Percentiles rank a stretch among this genome's conserved stretches.
phyloP scores from a whole-genome alignment of 2,797 vertebrate species.

The Protonibea diacanthus region DNA sequence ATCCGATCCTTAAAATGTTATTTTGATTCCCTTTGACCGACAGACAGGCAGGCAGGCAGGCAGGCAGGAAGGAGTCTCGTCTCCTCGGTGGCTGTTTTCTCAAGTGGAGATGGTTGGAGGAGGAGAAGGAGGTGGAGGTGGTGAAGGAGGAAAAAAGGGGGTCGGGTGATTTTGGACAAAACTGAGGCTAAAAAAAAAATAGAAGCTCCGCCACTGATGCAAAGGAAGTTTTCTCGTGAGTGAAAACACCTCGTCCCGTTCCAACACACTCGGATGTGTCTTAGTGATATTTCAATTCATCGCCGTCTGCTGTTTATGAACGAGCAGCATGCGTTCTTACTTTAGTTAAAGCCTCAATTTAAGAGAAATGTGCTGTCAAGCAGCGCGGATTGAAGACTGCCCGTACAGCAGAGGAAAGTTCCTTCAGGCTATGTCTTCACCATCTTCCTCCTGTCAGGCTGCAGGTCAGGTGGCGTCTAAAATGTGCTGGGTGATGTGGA shows the following conservation, averaged over 20 bases:
- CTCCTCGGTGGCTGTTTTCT: slow-evolving; percentile 41
- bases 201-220: slow-evolving; percentile 24
- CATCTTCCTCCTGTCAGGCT: slow-evolving; percentile 37
- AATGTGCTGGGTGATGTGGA: slow-evolving; percentile 36
- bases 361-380: not conserved
- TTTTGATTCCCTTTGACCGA: slow-evolving; percentile 55
- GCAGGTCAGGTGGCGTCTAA: slow-evolving; percentile 56
- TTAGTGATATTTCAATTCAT: slow-evolving; percentile 44
- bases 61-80: slow-evolving; percentile 40
- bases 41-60: slow-evolving; percentile 21
- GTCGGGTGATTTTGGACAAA: slow-evolving; percentile 26
- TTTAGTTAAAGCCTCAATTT: slow-evolving; percentile 14
- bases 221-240: slow-evolving; percentile 50
- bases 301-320: slow-evolving; percentile 56
- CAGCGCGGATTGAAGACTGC: not conserved
- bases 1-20: slow-evolving; percentile 51
- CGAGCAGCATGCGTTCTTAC: slow-evolving; percentile 24
- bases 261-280: slow-evolving; percentile 25
- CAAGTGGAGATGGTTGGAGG: slow-evolving; percentile 35
- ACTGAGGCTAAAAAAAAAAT: slow-evolving; percentile 18
- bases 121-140: slow-evolving; percentile 8
- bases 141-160: not conserved
- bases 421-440: slow-evolving; percentile 23
- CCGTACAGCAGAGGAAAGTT: slow-evolving; percentile 54
- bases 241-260: slow-evolving; percentile 44